Conservation (phyloP, 2,888 invertebrate species). For the Euproctis similis region DNA sequence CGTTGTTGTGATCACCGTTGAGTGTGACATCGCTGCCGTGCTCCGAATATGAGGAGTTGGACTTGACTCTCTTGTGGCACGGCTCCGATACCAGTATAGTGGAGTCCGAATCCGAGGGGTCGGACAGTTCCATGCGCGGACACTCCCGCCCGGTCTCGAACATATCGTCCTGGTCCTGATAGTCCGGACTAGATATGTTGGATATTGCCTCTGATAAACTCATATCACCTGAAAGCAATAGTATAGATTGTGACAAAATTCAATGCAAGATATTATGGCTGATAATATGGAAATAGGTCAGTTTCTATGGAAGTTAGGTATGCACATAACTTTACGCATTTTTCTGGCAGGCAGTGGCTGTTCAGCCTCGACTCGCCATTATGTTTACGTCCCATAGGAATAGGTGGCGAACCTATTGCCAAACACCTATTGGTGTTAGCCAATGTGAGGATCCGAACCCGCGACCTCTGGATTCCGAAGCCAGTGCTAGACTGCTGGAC, state of each 20-base stretch:
- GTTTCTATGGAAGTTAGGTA: no score
- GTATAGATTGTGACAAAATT: constrained; percentile 6
- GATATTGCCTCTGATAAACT: constrained; percentile 91
- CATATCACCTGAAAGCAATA: constrained; percentile 82
- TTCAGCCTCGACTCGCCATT: no score
- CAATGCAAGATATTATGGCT: background rate
- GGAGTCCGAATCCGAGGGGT: constrained; percentile 92
- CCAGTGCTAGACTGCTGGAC: no score
- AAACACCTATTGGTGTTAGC: no score
- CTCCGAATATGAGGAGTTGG: constrained; percentile 61
- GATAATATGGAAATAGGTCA: no score
- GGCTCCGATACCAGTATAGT: constrained; percentile 90
- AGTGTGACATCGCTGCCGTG: constrained; percentile 76
- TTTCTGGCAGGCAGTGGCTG: no score
- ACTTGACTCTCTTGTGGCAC: constrained; percentile 74
- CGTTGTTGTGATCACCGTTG: constrained; percentile 65
- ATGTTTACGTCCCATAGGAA: no score
- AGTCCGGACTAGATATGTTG: constrained; percentile 92
- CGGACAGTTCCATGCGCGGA: constrained; percentile 88
- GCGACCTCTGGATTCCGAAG: no score
- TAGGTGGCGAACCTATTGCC: no score
- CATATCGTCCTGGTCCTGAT: constrained; percentile 91
- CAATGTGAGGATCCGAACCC: no score
- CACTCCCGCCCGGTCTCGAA: constrained; percentile 86
- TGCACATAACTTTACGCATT: no score